Conservation (phyloP, 2,888 invertebrate species). For the Diachrysia chrysitis region DNA sequence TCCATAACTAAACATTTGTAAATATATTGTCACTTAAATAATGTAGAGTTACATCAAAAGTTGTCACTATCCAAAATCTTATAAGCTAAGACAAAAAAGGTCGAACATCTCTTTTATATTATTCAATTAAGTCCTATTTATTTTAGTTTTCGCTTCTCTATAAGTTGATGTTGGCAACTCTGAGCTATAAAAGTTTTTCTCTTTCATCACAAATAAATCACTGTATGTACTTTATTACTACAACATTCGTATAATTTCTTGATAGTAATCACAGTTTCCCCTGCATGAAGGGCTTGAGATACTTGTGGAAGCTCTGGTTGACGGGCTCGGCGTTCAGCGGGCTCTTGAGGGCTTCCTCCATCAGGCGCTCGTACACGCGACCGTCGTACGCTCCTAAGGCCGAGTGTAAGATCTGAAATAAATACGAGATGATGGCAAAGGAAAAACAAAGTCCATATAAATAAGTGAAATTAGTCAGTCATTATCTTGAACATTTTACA, state of each 20-base stretch:
- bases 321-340: slow-evolving; percentile 95
- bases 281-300: slow-evolving; percentile 94
- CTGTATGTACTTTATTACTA: slow-evolving; percentile 16
- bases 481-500: too few relatives aligned
- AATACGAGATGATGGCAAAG: too few relatives aligned
- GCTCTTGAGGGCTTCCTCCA: slow-evolving; percentile 94
- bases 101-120: too few relatives aligned
- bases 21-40: background rate
- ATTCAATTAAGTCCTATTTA: background rate
- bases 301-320: slow-evolving; percentile 92
- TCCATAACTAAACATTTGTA: background rate
- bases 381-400: slow-evolving; percentile 95
- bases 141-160: background rate
- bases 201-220: slow-evolving; percentile 22
- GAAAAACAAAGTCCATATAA: too few relatives aligned
- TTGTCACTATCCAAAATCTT: background rate
- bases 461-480: too few relatives aligned
- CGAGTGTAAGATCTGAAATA: slow-evolving; percentile 89
- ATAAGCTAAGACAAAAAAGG: background rate
- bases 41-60: background rate
- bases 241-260: slow-evolving; percentile 11
- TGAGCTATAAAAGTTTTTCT: slow-evolving; percentile 12
- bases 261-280: slow-evolving; percentile 89
- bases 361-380: slow-evolving; percentile 94
- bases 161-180: background rate